Base-by-base conservation (phyloP, 2,797 vertebrate species). In the Manis javanica region DNA sequence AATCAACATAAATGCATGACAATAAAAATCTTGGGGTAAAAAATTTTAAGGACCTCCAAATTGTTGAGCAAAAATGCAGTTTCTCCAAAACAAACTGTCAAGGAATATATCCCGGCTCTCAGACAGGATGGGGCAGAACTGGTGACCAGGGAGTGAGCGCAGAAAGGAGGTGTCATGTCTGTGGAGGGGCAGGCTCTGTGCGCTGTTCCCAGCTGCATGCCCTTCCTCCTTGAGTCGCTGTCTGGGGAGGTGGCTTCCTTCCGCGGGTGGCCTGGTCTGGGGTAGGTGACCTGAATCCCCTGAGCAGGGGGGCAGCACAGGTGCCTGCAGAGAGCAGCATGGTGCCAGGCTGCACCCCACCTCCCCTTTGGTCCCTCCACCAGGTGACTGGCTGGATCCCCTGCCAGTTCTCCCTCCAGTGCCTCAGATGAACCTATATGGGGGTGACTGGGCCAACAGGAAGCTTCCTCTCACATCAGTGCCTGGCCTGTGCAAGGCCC, bases 131-230 rank as follows among this genome's bases (percentile, higher is more conserved):
- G 55, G n/a, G 7, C 12, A 34, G 61, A n/a, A 5, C 7, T 42
- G 15, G 3, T 49, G 46, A 8, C 63, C 13, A 5, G 53, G 4
- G 18, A 71, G 21, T 24, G 29, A 24, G 23, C 11, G 21, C 12
- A 26, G 13, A 29, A 12, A 39, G 49, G 0, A 10, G 10, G 29
- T 3, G 7, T 5, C 0, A 24, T 26, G 31, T 31, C 81, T 12
- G 42, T 23, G 1, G 18, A 64, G 71, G 23, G 18, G 7, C 46
- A 9, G 14, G 13, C 0, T 0, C 29, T 59, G 34, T 0, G 11
- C 1, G 51, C 12, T 0, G 7, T 4, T 16, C 23, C 1, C 5
- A 2, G 0, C 31, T 4, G 7, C 51, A 14, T 19, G 6, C 5
- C 19, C 4, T 11, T 39, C 34, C 81, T 18, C 7, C 15, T 1